phyloP scores from a whole-genome alignment of 1,140 invertebrate species.

The Hylaeus anthracinus region DNA sequence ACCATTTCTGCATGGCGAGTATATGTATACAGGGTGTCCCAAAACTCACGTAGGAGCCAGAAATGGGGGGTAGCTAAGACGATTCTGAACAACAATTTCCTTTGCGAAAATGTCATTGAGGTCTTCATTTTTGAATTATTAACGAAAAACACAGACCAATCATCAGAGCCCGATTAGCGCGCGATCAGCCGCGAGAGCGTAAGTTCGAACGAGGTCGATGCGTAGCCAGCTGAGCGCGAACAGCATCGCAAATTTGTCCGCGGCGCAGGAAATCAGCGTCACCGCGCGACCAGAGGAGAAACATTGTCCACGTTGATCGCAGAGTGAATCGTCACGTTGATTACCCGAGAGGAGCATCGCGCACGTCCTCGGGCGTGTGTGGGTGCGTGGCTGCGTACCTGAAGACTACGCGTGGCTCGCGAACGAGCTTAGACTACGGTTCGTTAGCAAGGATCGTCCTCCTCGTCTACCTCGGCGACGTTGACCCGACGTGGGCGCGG shows the following conservation, averaged over 20 bases:
- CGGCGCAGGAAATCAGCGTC: not conserved
- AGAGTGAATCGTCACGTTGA: slow-evolving; percentile 51
- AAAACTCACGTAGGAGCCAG: too few species aligned
- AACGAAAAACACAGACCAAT: too few species aligned
- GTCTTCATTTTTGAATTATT: too few species aligned
- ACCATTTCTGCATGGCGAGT: too few species aligned
- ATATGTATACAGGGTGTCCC: too few species aligned
- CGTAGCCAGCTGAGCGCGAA: too few species aligned
- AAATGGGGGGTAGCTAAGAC: too few species aligned
- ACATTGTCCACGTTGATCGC: not conserved
- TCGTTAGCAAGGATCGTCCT: slow-evolving; percentile 60
- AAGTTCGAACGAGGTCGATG: too few species aligned
- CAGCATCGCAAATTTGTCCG: slow-evolving; percentile 7
- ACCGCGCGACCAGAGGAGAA: not conserved
- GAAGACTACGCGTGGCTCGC: slow-evolving; percentile 45
- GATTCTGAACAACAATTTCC: too few species aligned
- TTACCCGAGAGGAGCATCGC: slow-evolving; percentile 31
- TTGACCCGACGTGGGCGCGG: slow-evolving; percentile 75
- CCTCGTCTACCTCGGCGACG: slow-evolving; percentile 39
- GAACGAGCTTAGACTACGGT: slow-evolving; percentile 44
- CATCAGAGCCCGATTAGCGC: too few species aligned
- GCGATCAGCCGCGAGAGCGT: too few species aligned
- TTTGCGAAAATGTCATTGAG: too few species aligned
- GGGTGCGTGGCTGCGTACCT: slow-evolving; percentile 50
- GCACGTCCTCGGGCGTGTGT: slow-evolving; percentile 32